phyloP scores from a whole-genome alignment of 2,888 invertebrate genomes.

The Thereva unica region DNA sequence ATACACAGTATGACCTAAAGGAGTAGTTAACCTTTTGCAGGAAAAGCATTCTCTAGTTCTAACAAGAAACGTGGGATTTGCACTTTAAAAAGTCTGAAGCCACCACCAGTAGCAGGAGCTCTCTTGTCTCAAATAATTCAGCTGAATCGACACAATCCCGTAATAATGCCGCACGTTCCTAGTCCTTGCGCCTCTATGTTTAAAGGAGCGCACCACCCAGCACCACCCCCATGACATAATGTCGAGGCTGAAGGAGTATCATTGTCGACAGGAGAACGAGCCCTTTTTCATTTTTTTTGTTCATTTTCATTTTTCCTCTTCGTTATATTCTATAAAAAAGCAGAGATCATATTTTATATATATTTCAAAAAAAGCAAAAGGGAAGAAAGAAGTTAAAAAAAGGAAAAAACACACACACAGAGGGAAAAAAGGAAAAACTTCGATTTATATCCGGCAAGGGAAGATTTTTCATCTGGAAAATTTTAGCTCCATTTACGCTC shows the following conservation, averaged over 20 bases:
- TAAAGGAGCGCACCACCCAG: conserved; percentile 18
- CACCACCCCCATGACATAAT: conserved; percentile 10
- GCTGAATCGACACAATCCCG: conserved; percentile 41
- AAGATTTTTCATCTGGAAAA: conserved; percentile 22
- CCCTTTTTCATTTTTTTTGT: conserved; percentile 10
- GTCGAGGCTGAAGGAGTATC: conserved; percentile 24
- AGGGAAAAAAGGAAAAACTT: conserved; percentile 8
- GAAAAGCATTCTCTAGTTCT: conserved; percentile 14
- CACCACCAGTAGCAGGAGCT: neutral
- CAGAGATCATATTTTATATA: conserved; percentile 33
- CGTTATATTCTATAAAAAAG: conserved; percentile 15
- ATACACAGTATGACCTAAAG: too few relatives aligned
- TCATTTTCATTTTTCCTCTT: conserved; percentile 2
- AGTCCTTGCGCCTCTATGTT: conserved; percentile 18
- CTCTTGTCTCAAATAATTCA: conserved; percentile 38
- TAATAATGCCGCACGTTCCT: conserved; percentile 38
- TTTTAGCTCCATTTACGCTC: conserved; percentile 1
- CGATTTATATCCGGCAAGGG: conserved; percentile 30
- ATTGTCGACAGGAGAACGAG: conserved; percentile 27
- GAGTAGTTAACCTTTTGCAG: conserved; percentile 32
- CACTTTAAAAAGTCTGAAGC: conserved; percentile 21
- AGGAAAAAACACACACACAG: conserved; percentile 13
- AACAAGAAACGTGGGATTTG: conserved; percentile 31
- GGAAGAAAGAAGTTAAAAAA: conserved; percentile 13
- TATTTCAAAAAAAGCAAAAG: conserved; percentile 20